Evolutionary conservation across 2,113 vertebrate genomes (phyloP).

Genomic region (Pithys albifrons): DNA sequence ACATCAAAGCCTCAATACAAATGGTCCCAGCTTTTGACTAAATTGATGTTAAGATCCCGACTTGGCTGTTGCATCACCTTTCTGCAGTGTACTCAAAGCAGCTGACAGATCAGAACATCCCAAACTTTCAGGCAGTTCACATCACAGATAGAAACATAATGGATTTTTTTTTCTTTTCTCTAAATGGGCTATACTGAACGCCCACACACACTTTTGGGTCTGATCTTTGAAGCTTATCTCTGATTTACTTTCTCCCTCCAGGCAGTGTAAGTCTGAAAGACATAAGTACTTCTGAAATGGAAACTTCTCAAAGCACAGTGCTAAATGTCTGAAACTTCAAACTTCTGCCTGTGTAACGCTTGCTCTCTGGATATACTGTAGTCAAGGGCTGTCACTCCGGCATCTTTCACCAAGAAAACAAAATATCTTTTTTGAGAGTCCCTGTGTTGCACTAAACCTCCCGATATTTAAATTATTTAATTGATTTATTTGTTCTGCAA

Average conservation of each 20-base stretch:
- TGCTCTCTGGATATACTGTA: conserved; percentile 38
- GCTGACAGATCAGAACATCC: conserved; percentile 59
- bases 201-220: conserved; percentile 65
- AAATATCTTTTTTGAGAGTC: conserved; percentile 29
- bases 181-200: conserved; percentile 63
- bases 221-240: conserved; percentile 71
- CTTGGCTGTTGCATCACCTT: conserved; percentile 56
- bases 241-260: conserved; percentile 68
- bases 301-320: conserved; percentile 61
- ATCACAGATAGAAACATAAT: conserved; percentile 66
- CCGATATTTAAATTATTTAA: conserved; percentile 47
- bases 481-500: conserved; percentile 49
- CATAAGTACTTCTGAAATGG: conserved; percentile 65
- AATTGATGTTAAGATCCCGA: conserved; percentile 53
- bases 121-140: conserved; percentile 67
- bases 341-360: conserved; percentile 51
- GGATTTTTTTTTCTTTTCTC: conserved; percentile 52
- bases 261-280: conserved; percentile 66
- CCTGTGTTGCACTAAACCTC: conserved; percentile 8
- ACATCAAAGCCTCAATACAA: conserved; percentile 41
- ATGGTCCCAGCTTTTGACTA: conserved; percentile 47
- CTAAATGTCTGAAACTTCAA: conserved; percentile 60
- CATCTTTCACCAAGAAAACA: conserved; percentile 20
- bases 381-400: conserved; percentile 45
- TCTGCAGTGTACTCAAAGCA: conserved; percentile 50